Evolutionary conservation across 2,113 vertebrate species (phyloP).

Genomic region (Neolamprologus fasciatus): DNA sequence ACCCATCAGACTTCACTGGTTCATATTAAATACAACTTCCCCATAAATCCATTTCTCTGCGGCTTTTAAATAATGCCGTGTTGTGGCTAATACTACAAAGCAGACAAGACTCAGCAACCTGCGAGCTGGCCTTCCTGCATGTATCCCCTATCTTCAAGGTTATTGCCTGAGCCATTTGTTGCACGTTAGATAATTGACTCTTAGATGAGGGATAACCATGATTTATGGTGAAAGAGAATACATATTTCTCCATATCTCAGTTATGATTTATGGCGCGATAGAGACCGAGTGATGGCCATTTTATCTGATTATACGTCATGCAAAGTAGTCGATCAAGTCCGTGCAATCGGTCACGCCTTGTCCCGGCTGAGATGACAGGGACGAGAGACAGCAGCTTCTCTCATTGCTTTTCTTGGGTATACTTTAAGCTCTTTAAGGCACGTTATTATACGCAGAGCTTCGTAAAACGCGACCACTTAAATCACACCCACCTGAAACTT

Average conservation of each 20-base stretch:
- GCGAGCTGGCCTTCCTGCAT: not conserved
- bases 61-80: not conserved
- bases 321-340: conserved; percentile 68
- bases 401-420: conserved; percentile 18
- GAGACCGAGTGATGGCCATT: conserved; percentile 60
- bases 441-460: conserved; percentile 38
- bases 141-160: conserved; percentile 57
- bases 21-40: not conserved
- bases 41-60: not conserved
- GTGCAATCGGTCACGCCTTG: conserved; percentile 55
- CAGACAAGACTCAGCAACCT: not conserved
- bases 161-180: conserved; percentile 58
- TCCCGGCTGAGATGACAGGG: conserved; percentile 25
- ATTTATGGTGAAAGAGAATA: conserved; percentile 68
- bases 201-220: conserved; percentile 68
- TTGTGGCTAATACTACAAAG: not conserved
- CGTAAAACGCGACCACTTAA: conserved; percentile 33
- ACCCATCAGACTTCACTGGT: not conserved
- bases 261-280: conserved; percentile 65
- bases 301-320: conserved; percentile 70
- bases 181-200: conserved; percentile 65
- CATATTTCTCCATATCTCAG: conserved; percentile 64
- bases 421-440: conserved; percentile 29
- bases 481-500: conserved; percentile 20
- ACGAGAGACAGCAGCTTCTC: conserved; percentile 21